Percentiles rank a stretch among this genome's conserved stretches.
Evolutionary conservation across 1,140 invertebrate genomes (phyloP).

Genomic region (Metopolophium dirhodum): DNA sequence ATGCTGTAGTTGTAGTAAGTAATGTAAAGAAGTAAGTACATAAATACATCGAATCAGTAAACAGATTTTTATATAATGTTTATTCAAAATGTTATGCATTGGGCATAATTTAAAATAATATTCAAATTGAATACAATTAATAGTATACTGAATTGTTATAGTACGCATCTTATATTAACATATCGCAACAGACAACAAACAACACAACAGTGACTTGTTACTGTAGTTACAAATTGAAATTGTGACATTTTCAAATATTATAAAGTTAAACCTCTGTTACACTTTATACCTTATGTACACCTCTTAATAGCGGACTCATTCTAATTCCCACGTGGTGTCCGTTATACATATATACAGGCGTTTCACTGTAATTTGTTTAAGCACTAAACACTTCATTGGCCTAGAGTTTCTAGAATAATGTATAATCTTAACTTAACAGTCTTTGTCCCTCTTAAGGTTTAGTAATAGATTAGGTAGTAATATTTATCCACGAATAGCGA

Average conservation of each 20-base stretch:
- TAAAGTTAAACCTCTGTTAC: neutral
- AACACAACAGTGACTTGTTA: neutral
- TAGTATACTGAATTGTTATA: neutral
- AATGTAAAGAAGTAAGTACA: neutral
- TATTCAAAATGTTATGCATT: neutral
- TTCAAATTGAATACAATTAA: neutral
- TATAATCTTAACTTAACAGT: neutral
- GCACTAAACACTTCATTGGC: too few relatives aligned
- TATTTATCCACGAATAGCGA: neutral
- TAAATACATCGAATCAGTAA: neutral
- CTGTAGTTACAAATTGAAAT: neutral
- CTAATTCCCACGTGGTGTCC: too few relatives aligned
- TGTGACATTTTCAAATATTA: neutral
- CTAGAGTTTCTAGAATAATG: neutral
- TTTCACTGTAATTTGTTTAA: too few relatives aligned
- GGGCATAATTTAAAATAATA: neutral
- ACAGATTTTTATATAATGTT: neutral
- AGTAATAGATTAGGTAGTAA: neutral
- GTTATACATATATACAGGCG: too few relatives aligned
- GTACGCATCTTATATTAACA: too few relatives aligned
- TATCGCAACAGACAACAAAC: neutral
- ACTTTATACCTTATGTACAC: neutral
- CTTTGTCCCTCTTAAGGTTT: neutral
- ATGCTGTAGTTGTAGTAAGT: too few relatives aligned
- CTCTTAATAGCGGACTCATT: too few relatives aligned